phyloP scores from a whole-genome alignment of 2,113 vertebrate species.

The Tiliqua scincoides region DNA sequence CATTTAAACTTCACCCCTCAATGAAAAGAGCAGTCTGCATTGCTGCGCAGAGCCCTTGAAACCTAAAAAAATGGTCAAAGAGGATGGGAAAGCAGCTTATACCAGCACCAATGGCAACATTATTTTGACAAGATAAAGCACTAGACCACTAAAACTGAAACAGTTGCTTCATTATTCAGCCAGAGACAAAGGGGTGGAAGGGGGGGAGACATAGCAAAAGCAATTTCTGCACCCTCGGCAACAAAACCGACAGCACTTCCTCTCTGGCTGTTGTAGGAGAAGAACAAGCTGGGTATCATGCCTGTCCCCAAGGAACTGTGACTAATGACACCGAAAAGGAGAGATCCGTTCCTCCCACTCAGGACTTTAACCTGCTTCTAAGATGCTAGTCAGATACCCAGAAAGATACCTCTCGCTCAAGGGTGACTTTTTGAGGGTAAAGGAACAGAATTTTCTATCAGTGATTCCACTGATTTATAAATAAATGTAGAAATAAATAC shows the following conservation, averaged over 20 bases:
- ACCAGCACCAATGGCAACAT: slow-evolving; percentile 7
- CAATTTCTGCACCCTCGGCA: slow-evolving; percentile 5
- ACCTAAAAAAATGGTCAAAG: background rate
- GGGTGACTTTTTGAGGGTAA: background rate
- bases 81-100: slow-evolving; percentile 3
- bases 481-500: background rate
- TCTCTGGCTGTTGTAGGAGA: slow-evolving; percentile 8
- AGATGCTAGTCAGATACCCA: slow-evolving; percentile 15
- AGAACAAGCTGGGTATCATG: slow-evolving; percentile 6
- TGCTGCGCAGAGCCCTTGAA: background rate
- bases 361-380: slow-evolving; percentile 6
- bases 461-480: background rate
- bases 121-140: slow-evolving; percentile 10
- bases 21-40: background rate
- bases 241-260: slow-evolving; percentile 34
- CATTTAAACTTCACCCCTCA: background rate
- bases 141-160: slow-evolving; percentile 14
- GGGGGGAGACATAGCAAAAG: background rate
- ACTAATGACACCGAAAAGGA: slow-evolving; percentile 36
- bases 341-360: slow-evolving; percentile 26
- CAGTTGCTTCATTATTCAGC: background rate
- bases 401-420: slow-evolving; percentile 12
- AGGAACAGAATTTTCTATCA: background rate
- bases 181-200: background rate
- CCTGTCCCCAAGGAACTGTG: background rate